Evolutionary conservation across 2,888 invertebrate genomes (phyloP).

Genomic region (Rhingia campestris): DNA sequence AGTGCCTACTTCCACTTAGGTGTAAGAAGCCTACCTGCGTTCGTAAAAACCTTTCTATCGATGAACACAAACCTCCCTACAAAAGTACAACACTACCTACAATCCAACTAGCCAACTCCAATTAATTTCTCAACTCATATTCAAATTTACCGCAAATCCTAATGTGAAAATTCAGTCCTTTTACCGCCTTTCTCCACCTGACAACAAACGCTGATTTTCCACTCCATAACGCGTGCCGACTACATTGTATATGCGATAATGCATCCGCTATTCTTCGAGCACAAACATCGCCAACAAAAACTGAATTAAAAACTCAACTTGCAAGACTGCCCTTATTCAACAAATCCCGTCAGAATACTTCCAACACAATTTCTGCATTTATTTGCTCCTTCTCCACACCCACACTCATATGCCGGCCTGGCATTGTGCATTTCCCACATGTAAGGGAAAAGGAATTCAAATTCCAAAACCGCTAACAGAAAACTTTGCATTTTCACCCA

Average conservation of each 20-base stretch:
- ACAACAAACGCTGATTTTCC: not conserved
- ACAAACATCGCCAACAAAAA: slow-evolving; percentile 1
- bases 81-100: too few species aligned
- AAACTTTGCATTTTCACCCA: slow-evolving; percentile 50
- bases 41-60: too few species aligned
- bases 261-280: not conserved
- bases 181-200: too few species aligned
- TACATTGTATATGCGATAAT: not conserved
- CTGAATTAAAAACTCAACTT: not conserved
- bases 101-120: too few species aligned
- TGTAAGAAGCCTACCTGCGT: too few species aligned
- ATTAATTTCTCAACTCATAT: too few species aligned
- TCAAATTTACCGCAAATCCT: not conserved
- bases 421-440: slow-evolving; percentile 39
- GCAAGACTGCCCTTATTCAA: slow-evolving; percentile 10
- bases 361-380: slow-evolving; percentile 51
- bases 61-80: too few species aligned
- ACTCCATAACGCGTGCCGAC: not conserved
- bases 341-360: slow-evolving; percentile 26
- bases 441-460: slow-evolving; percentile 31
- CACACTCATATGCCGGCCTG: not conserved
- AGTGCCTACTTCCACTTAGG: too few species aligned
- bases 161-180: not conserved
- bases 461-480: slow-evolving; percentile 42
- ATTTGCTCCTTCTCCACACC: not conserved